Base-by-base conservation (phyloP, 2,888 invertebrate genomes). In the Lydus trimaculatus region DNA sequence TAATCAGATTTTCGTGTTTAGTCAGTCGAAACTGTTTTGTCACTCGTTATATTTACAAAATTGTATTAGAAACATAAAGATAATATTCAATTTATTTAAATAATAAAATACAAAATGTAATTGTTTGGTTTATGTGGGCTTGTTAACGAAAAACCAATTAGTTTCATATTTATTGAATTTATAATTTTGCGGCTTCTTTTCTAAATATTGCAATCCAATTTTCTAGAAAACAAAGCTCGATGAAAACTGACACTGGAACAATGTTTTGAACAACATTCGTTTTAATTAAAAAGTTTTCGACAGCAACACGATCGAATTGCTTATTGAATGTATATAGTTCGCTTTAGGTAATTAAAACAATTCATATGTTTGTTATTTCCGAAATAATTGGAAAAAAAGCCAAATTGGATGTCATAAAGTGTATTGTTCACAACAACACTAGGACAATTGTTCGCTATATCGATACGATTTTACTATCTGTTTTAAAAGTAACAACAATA, bases 271-370 rank as follows among this genome's bases (percentile, higher is more conserved):
- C 9, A 25, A 15, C 11, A 25, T 56, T 56, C 25, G 9, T 25
- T 23, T 23, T 13, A 52, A 56, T 56, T 56, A 56, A 56, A 56
- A 20, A 25, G 56, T 56, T 56, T 56, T 20, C n/a, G n/a, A n/a
- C n/a, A n/a, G n/a, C n/a, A n/a, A n/a, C n/a, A n/a, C n/a, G n/a
- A n/a, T n/a, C n/a, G 13, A 15, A 2, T 2, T 15, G 13, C 15
- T 31, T 6, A 6, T 6, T 31, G 31, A 28, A 28, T 28, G 28
- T 4, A 28, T 4, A 28, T 4, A 28, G 28, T 28, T 28, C 4
- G 28, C 4, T 28, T 28, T 2, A 28, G 4, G 28, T 28, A 28
- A 3, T 4, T 28, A 28, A 28, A n/a, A 28, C 4, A 28, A 28
- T 28, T 28, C 4, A 28, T n/a, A n/a, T n/a, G n/a, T n/a, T n/a